These are phyloP conservation scores for Tichodroma muraria DNA, from an alignment of 2,113 vertebrate species.

Conservation along the genomic window DNA sequence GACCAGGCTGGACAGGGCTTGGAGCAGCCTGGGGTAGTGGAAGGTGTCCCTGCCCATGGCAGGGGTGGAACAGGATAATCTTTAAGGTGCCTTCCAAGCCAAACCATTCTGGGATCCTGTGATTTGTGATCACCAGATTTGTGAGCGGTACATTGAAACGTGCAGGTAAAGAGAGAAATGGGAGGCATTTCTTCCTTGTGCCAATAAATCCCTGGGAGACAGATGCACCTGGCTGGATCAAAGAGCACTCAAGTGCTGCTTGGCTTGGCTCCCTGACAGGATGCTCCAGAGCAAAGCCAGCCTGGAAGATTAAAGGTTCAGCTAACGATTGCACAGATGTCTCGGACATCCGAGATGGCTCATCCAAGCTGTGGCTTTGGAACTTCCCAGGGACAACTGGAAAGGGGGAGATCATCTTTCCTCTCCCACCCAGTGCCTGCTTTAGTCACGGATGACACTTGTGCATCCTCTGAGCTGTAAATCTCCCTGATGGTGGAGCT, in stretches of 20 bases:
- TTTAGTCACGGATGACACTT: background rate
- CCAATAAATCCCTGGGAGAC: background rate
- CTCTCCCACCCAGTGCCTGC: background rate
- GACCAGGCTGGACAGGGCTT: fast-evolving
- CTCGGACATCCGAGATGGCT: background rate
- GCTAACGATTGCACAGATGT: background rate
- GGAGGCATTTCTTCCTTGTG: background rate
- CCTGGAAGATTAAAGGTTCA: background rate
- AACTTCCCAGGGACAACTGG: background rate
- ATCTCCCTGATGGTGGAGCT: background rate
- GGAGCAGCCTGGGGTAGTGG: fast-evolving
- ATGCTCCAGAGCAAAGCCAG: background rate
- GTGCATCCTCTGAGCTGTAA: background rate
- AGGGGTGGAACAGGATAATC: fast-evolving
- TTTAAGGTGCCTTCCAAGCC: background rate
- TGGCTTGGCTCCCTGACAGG: background rate
- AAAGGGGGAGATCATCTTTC: background rate
- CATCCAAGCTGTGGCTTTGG: background rate
- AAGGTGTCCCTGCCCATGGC: background rate
- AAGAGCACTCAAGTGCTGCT: background rate
- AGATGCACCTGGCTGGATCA: background rate
- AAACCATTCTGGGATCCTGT: too few species aligned
- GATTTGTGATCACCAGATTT: background rate
- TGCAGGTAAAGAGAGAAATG: background rate
- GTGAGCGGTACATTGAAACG: fast-evolving